Evolutionary conservation across 2,888 invertebrate genomes (phyloP), one percentile per base, ranked within the genome.

Genomic region (Trachelus troglodyta): DNA sequence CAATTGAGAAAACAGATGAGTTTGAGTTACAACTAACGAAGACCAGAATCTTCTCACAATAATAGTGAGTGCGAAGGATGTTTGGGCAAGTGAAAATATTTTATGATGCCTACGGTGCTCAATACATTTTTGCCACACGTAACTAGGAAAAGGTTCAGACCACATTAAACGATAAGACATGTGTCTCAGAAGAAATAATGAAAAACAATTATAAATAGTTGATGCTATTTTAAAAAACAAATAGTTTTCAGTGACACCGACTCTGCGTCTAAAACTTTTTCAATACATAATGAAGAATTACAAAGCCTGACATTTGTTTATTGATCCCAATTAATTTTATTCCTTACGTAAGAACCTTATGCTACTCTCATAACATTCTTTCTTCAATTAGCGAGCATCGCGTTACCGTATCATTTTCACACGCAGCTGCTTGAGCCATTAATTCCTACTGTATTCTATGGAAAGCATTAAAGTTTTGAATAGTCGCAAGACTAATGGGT

Each of bases 291-390:
- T 56, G 23, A 9, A 56, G 40, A 9, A 23, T 9, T 56, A 56
- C 23, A 23, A 56, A 56, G 56, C 56, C 23, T 56, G 56, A 56
- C 56, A 56, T 23, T 56, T 56, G n/a, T 75, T 77, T 69, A 82
- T 80, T 81, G 80, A 82, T 81, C 74, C 73, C 75, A 78, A 81
- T 82, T 78, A 81, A 78, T 75, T 40, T 40, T 76, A 33, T 30
- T 12, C 33, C 69, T 76, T 73, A 33, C 31, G 15, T 73, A 77
- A 71, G 15, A 37, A 11, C 73, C 34, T n/a, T 56, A 69, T 75
- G 12, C 23, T 23, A 74, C 34, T 75, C 34, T 73, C 56, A 40
- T 74, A 79, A 79, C 76, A 76, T 74, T 80, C 68, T 80, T 69
- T 15, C 34, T 35, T 73, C 37, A 56, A 80, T 75, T 80, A 69